Evolutionary conservation across 2,888 invertebrate species (phyloP).

Genomic region (Merodon equestris): DNA sequence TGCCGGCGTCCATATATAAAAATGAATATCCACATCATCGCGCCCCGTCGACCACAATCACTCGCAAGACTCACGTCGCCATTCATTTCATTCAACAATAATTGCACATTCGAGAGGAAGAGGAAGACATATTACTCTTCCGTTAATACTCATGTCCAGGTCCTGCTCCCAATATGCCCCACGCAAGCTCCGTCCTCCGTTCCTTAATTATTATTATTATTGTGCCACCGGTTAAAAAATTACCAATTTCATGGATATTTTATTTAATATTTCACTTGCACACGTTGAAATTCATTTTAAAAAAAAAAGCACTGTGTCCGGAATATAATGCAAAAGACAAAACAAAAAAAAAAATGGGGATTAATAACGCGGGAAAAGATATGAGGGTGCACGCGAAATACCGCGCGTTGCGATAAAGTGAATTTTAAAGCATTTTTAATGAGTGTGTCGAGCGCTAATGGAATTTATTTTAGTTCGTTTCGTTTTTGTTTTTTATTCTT

Average conservation of each 20-base stretch:
- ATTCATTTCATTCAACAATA: too few relatives aligned
- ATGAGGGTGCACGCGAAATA: neutral
- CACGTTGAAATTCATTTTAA: conserved; percentile 8
- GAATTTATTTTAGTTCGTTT: conserved; percentile 46
- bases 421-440: conserved; percentile 65
- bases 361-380: neutral
- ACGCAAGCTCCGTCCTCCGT: neutral
- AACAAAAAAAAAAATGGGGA: neutral
- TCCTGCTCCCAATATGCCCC: conserved; percentile 4
- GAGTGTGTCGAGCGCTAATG: conserved; percentile 57
- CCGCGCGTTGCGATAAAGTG: conserved; percentile 44
- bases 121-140: conserved; percentile 22
- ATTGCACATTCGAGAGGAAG: too few relatives aligned
- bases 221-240: conserved; percentile 44
- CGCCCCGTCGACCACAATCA: too few relatives aligned
- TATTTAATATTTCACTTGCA: conserved; percentile 53
- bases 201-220: conserved; percentile 47
- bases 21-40: too few relatives aligned
- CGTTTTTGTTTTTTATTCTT: conserved; percentile 16
- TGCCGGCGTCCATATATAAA: too few relatives aligned
- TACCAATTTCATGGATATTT: conserved; percentile 58
- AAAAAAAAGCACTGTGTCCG: neutral
- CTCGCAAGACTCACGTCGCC: too few relatives aligned
- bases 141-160: conserved; percentile 11
- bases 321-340: conserved; percentile 55